Evolutionary conservation across 2,113 vertebrate species (phyloP).

Genomic region (Coregonus clupeaformis): DNA sequence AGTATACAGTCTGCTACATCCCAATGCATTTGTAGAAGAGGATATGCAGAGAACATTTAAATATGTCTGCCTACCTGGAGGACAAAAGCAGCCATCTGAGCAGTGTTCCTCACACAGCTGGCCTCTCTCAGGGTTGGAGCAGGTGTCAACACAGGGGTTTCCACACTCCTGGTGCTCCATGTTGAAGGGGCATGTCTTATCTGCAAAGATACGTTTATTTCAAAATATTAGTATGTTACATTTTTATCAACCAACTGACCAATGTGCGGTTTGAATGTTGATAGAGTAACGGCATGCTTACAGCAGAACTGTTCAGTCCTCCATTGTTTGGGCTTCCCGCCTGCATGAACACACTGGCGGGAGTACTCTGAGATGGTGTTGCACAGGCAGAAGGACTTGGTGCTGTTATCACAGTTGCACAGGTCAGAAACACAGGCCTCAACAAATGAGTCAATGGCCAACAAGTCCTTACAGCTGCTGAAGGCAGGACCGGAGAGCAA

Average conservation of each 20-base stretch:
- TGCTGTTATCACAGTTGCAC: constrained; percentile 57
- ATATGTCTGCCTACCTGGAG: constrained; percentile 62
- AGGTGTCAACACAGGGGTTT: constrained; percentile 77
- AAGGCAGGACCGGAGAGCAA: constrained; percentile 59
- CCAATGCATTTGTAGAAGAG: too few relatives aligned
- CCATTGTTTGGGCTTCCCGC: constrained; percentile 66
- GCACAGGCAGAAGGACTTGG: constrained; percentile 64
- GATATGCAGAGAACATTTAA: neutral
- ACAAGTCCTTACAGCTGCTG: constrained; percentile 52
- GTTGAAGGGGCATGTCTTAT: constrained; percentile 71
- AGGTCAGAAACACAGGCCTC: constrained; percentile 66
- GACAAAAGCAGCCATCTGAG: constrained; percentile 82
- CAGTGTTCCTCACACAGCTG: constrained; percentile 79
- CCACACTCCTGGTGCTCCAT: constrained; percentile 82
- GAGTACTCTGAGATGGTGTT: constrained; percentile 73
- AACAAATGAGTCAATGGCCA: constrained; percentile 58
- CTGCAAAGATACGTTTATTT: constrained; percentile 55
- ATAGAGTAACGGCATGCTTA: constrained; percentile 35
- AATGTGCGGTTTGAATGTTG: neutral
- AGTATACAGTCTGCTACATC: too few relatives aligned
- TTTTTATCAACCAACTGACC: too few relatives aligned
- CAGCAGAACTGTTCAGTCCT: constrained; percentile 65
- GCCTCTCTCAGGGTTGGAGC: constrained; percentile 76
- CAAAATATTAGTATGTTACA: neutral
- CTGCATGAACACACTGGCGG: constrained; percentile 71